Conservation (phyloP, 2,113 vertebrate species). For the Alaudala cheleensis region DNA sequence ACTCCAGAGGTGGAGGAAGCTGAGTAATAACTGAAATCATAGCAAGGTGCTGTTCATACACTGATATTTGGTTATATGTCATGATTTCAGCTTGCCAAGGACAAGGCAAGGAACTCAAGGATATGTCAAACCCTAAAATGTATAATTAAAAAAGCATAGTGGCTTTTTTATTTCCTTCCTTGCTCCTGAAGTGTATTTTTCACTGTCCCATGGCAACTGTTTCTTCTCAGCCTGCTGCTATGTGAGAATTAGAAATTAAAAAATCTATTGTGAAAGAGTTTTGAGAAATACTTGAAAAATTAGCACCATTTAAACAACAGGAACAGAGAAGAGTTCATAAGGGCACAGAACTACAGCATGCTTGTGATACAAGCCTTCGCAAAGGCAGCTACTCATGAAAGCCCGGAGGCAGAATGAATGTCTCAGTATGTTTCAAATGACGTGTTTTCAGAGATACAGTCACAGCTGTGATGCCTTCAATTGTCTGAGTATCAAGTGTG, state of each 20-base stretch:
- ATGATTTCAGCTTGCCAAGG: background rate
- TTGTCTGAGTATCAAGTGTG: background rate
- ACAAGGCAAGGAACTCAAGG: background rate
- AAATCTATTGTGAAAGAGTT: background rate
- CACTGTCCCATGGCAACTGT: background rate
- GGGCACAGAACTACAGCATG: background rate
- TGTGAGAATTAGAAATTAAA: background rate
- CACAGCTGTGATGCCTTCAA: background rate
- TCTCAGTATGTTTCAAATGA: background rate
- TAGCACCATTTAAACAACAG: background rate
- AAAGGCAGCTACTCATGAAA: background rate
- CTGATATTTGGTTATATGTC: rapidly evolving
- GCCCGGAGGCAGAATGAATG: background rate
- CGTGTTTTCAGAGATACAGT: background rate
- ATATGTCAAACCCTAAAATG: background rate
- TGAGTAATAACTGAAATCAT: background rate
- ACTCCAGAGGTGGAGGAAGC: background rate
- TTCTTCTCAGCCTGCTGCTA: background rate
- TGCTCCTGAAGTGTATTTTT: background rate
- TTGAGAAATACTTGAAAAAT: background rate
- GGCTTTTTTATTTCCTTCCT: background rate
- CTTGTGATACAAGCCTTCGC: background rate
- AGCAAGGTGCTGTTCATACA: background rate
- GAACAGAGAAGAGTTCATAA: background rate
- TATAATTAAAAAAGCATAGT: background rate